phyloP scores from a whole-genome alignment of 1,140 invertebrate genomes.

The Drosophila aff. region DNA sequence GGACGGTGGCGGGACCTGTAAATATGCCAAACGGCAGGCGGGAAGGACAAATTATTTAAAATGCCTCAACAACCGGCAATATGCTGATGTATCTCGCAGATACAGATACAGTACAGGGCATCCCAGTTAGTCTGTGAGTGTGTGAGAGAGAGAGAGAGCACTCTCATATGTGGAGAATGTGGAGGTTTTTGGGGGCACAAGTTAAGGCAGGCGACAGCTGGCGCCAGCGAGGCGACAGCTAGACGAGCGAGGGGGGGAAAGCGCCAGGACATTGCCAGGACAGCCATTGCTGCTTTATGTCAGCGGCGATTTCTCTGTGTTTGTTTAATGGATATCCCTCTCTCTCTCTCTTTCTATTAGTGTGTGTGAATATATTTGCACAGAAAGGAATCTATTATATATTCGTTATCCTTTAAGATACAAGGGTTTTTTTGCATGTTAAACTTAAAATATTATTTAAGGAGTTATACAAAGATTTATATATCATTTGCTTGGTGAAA shows the following conservation, averaged over 20 bases:
- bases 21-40: conserved; percentile 53
- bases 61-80: conserved; percentile 41
- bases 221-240: conserved; percentile 66
- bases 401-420: neutral
- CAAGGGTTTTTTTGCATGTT: neutral
- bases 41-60: conserved; percentile 22
- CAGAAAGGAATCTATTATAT: conserved; percentile 16
- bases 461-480: neutral
- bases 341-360: conserved; percentile 14
- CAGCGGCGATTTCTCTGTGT: conserved; percentile 64
- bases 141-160: neutral
- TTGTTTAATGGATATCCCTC: conserved; percentile 64
- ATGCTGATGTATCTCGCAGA: conserved; percentile 49
- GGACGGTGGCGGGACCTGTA: conserved; percentile 90
- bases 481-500: neutral
- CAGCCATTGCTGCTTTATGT: conserved; percentile 62
- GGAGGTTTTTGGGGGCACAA: conserved; percentile 34
- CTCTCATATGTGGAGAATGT: conserved; percentile 10
- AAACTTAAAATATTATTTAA: neutral
- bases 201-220: conserved; percentile 55
- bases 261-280: conserved; percentile 56
- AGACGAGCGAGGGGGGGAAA: conserved; percentile 21
- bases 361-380: conserved; percentile 30
- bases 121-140: conserved; percentile 1
- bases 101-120: conserved; percentile 11